phyloP scores from a whole-genome alignment of 2,888 invertebrate species.

The Patella pellucida region DNA sequence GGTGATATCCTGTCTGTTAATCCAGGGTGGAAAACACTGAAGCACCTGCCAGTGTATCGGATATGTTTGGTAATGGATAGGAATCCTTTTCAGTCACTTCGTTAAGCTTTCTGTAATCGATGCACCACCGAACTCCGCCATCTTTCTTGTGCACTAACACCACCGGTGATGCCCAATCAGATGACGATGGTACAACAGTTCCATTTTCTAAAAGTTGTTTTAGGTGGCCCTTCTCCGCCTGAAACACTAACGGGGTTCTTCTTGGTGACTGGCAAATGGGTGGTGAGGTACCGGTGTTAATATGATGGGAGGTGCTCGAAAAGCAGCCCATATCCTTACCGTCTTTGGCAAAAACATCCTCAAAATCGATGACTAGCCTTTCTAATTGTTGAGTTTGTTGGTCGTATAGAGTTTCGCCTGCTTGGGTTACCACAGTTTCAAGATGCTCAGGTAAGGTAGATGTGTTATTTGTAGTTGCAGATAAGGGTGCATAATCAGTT shows the following conservation, averaged over 20 bases:
- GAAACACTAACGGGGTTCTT: constrained; percentile 32
- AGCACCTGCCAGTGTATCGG: constrained; percentile 30
- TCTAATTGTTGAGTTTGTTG: no score
- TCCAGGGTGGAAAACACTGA: constrained; percentile 31
- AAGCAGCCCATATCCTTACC: constrained; percentile 30
- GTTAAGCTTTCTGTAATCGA: constrained; percentile 32
- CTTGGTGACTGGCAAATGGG: constrained; percentile 34
- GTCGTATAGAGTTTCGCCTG: no score
- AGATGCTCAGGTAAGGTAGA: no score
- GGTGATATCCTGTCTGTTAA: constrained; percentile 24
- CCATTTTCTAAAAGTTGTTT: constrained; percentile 26
- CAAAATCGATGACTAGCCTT: no score
- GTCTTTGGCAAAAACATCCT: no score
- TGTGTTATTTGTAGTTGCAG: no score
- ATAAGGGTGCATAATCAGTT: no score
- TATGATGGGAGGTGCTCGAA: constrained; percentile 24
- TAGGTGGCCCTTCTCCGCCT: constrained; percentile 25
- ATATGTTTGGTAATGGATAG: constrained; percentile 32
- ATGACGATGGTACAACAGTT: constrained; percentile 30
- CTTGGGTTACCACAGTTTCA: no score
- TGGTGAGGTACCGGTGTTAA: constrained; percentile 26
- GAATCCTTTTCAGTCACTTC: constrained; percentile 30
- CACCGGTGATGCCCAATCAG: constrained; percentile 34
- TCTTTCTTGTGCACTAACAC: constrained; percentile 29
- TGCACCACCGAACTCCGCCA: constrained; percentile 31